Evolutionary conservation across 2,113 vertebrate genomes (phyloP).

Genomic region (Columbina picui): DNA sequence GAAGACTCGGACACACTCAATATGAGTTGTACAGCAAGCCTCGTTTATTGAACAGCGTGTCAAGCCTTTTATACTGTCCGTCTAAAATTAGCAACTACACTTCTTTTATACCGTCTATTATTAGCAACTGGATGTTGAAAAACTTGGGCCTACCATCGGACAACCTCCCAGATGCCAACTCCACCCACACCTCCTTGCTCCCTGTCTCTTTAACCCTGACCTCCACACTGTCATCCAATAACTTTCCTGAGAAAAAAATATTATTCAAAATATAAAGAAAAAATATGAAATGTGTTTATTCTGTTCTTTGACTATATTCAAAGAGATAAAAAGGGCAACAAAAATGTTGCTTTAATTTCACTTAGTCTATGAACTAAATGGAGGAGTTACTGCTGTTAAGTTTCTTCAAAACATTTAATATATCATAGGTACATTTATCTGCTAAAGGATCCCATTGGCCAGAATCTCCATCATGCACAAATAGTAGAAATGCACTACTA

Average conservation of each 20-base stretch:
- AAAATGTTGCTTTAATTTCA: not conserved
- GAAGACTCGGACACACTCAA: too few species aligned
- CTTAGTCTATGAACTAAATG: not conserved
- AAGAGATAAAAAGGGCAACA: not conserved
- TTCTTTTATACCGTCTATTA: too few species aligned
- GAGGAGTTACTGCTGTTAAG: not conserved
- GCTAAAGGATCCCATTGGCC: not conserved
- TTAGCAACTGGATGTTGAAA: too few species aligned
- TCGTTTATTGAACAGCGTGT: too few species aligned
- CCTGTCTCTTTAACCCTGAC: too few species aligned
- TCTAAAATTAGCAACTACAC: too few species aligned
- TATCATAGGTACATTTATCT: not conserved
- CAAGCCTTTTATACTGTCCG: too few species aligned
- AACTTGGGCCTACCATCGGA: too few species aligned
- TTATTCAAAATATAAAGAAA: not conserved
- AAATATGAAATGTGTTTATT: not conserved
- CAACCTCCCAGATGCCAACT: too few species aligned
- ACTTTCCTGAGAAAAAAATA: not conserved
- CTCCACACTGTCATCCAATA: not conserved
- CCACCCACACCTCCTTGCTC: too few species aligned
- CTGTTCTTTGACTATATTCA: not conserved
- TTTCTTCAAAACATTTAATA: not conserved
- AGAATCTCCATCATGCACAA: constrained; percentile 12
- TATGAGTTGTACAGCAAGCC: too few species aligned
- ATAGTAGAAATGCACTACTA: not conserved